Conservation (phyloP, 2,113 vertebrate species). For the Uria lomvia region DNA sequence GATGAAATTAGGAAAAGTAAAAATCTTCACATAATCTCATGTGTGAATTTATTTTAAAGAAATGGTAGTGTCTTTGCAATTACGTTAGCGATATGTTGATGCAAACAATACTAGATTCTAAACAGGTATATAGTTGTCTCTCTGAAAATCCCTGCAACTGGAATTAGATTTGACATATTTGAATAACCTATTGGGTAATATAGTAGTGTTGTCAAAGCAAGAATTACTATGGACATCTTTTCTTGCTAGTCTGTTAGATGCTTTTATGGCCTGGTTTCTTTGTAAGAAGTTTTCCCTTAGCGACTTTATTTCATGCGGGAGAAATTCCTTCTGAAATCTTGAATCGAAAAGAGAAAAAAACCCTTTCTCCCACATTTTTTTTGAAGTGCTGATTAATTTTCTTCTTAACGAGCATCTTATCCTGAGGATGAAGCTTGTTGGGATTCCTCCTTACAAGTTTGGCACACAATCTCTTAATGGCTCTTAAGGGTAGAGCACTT, state of each 20-base stretch:
- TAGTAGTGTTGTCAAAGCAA: neutral
- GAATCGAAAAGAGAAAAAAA: neutral
- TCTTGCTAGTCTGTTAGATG: neutral
- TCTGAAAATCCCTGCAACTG: neutral
- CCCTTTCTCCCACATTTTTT: neutral
- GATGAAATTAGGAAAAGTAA: neutral
- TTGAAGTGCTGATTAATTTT: neutral
- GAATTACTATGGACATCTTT: neutral
- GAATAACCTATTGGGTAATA: neutral
- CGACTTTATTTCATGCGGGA: neutral
- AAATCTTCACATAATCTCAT: neutral
- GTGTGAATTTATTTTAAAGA: neutral
- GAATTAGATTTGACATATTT: neutral
- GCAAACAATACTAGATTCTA: neutral
- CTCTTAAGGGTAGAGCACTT: neutral
- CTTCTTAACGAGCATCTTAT: neutral
- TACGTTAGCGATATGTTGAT: neutral
- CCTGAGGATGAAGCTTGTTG: neutral
- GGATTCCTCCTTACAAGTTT: neutral
- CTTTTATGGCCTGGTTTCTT: neutral
- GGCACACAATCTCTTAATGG: neutral
- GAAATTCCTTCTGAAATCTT: neutral
- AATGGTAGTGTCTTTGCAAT: neutral
- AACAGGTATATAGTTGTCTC: neutral
- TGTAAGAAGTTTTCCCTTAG: neutral